Evolutionary conservation across 2,888 invertebrate genomes (phyloP).

Genomic region (Oligia strigilis): DNA sequence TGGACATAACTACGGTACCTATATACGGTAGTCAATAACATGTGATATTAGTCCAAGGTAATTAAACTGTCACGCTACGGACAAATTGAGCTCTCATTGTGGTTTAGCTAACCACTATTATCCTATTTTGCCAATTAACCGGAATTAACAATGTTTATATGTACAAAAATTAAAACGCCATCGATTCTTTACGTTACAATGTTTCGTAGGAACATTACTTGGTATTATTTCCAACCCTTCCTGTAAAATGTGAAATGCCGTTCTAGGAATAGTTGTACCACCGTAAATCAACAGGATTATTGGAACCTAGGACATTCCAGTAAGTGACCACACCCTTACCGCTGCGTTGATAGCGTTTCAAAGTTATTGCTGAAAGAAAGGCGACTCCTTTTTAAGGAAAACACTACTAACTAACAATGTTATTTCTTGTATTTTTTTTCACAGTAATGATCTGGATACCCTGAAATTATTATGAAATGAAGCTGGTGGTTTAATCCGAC

Average conservation of each 20-base stretch:
- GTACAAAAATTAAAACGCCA: background rate
- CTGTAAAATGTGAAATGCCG: conserved; percentile 6
- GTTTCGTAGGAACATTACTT: background rate
- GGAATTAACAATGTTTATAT: background rate
- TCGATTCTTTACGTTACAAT: background rate
- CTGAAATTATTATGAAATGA: conserved; percentile 14
- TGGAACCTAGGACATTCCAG: conserved; percentile 22
- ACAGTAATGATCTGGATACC: background rate
- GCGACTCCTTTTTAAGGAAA: conserved; percentile 31
- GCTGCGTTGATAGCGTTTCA: conserved; percentile 9
- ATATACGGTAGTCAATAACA: conserved; percentile 19
- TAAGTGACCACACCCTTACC: conserved; percentile 38
- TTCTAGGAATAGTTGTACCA: conserved; percentile 9
- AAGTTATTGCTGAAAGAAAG: conserved; percentile 33
- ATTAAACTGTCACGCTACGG: conserved; percentile 49
- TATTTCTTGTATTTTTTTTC: conserved; percentile 23
- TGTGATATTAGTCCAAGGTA: conserved; percentile 24
- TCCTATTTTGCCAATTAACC: conserved; percentile 21
- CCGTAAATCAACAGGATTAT: conserved; percentile 44
- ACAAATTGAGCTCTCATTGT: conserved; percentile 41
- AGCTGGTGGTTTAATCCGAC: conserved; percentile 26
- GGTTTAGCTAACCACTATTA: conserved; percentile 35
- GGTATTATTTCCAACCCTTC: background rate
- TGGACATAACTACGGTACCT: background rate
- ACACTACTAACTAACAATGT: conserved; percentile 14